phyloP scores from a whole-genome alignment of 2,113 vertebrate genomes.

The Neolamprologus kungweensis region DNA sequence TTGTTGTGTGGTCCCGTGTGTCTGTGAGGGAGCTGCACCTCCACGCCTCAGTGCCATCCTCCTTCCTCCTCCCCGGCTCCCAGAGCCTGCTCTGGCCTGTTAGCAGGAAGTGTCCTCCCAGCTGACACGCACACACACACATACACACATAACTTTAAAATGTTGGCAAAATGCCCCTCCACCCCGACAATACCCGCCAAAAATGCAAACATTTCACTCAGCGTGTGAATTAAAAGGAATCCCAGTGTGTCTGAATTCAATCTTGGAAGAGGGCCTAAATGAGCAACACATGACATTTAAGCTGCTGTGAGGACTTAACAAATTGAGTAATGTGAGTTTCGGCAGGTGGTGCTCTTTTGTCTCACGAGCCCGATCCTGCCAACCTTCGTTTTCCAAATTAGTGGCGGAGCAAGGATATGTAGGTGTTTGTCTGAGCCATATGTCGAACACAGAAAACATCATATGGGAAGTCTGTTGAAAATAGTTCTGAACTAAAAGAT shows the following conservation, averaged over 20 bases:
- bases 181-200: background rate
- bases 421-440: background rate
- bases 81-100: slow-evolving; percentile 60
- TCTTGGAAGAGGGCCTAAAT: background rate
- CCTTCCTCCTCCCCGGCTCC: slow-evolving; percentile 18
- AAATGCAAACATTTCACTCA: slow-evolving; percentile 13
- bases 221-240: background rate
- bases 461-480: background rate
- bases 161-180: background rate
- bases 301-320: background rate
- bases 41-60: slow-evolving; percentile 71
- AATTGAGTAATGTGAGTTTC: background rate
- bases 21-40: slow-evolving; percentile 70
- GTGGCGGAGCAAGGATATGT: background rate
- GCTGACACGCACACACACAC: slow-evolving; percentile 17
- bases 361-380: background rate
- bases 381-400: background rate
- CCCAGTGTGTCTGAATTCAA: background rate
- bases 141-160: background rate
- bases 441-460: background rate
- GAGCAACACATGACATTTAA: background rate
- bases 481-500: background rate
- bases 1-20: slow-evolving; percentile 80
- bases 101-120: slow-evolving; percentile 72
- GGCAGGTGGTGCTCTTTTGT: slow-evolving; percentile 29